phyloP scores from a whole-genome alignment of 1,140 invertebrate species.

The Ostrea denselamellosa region DNA sequence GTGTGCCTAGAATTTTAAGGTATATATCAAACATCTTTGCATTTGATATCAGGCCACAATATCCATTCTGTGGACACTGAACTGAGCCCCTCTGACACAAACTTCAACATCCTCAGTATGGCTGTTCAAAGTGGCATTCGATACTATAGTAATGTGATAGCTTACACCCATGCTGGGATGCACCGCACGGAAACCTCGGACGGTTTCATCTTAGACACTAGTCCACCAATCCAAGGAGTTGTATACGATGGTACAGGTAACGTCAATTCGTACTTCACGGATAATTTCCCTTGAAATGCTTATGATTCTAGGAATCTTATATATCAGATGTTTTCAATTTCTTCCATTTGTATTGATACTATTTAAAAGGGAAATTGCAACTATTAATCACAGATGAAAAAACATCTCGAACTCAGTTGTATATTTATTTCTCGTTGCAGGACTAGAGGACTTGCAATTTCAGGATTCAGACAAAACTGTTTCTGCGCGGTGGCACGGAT shows the following conservation, averaged over 20 bases:
- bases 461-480: conserved; percentile 48
- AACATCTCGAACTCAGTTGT: no score
- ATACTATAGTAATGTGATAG: conserved; percentile 51
- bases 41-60: neutral
- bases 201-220: conserved; percentile 55
- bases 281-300: no score
- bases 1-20: neutral
- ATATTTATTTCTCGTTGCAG: conserved; percentile 18
- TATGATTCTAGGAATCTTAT: no score
- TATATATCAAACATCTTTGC: neutral
- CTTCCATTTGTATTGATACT: no score
- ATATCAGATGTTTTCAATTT: no score
- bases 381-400: no score
- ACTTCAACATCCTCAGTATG: conserved; percentile 38
- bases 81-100: neutral
- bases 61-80: neutral
- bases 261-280: neutral
- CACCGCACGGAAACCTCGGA: conserved; percentile 53
- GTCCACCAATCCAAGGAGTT: conserved; percentile 47
- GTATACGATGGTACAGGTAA: conserved; percentile 61
- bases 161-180: conserved; percentile 44
- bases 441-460: conserved; percentile 53
- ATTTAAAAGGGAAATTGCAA: no score
- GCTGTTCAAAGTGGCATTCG: conserved; percentile 16
- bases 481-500: conserved; percentile 57